These are phyloP conservation scores for Xanthia icteritia DNA, from an alignment of 2,888 invertebrate species.

Conservation along the genomic window DNA sequence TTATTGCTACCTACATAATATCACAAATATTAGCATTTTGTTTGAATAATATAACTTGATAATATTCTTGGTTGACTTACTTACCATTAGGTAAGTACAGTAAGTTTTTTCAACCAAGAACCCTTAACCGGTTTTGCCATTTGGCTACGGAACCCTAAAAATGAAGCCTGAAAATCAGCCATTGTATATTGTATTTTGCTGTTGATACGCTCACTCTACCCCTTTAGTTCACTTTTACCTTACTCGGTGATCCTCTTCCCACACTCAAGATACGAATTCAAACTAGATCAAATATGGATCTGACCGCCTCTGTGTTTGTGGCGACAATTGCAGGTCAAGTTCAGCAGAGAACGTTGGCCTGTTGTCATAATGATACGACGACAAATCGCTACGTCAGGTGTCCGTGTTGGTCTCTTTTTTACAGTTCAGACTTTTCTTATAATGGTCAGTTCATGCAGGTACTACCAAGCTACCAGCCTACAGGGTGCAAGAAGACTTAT, in stretches of 20 bases:
- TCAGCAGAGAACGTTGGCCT: constrained; percentile 15
- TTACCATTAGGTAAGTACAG: too few relatives aligned
- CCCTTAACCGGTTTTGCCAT: background rate
- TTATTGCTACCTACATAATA: background rate
- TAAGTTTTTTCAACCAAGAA: too few relatives aligned
- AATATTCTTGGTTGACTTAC: too few relatives aligned
- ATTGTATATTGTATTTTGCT: background rate
- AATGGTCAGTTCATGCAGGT: background rate
- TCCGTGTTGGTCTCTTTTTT: background rate
- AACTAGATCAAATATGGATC: constrained; percentile 9
- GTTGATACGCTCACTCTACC: background rate
- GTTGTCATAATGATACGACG: background rate
- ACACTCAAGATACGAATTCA: background rate
- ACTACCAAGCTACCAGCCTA: background rate
- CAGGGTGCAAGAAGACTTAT: background rate
- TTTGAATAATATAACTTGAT: too few relatives aligned
- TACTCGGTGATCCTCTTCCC: background rate
- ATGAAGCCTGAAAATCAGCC: background rate
- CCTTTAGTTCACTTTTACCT: background rate
- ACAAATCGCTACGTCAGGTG: background rate
- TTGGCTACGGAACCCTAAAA: background rate
- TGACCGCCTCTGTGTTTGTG: background rate
- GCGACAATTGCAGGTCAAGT: constrained; percentile 6
- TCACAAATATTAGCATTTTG: background rate
- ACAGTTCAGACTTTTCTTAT: background rate